Conservation (phyloP, 2,888 invertebrate species). For the Latheticus oryzae region DNA sequence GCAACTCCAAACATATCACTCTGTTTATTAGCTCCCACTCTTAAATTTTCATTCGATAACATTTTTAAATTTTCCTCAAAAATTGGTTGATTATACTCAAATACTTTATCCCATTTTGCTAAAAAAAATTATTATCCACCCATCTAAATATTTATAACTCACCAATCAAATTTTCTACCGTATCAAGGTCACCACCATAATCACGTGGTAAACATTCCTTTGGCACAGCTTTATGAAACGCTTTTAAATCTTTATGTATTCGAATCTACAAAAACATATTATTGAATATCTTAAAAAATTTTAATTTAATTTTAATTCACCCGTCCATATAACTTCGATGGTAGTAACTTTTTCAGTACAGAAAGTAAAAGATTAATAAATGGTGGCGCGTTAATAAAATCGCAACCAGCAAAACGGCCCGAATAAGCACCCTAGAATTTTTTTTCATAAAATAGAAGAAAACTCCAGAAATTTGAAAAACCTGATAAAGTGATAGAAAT, state of each 20-base stretch:
- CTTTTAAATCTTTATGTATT: constrained; percentile 40
- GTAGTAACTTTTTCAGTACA: constrained; percentile 29
- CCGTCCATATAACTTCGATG: constrained; percentile 31
- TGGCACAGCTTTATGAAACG: constrained; percentile 39
- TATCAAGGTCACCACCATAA: constrained; percentile 39
- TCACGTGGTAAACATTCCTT: constrained; percentile 38
- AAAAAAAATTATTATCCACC: background rate
- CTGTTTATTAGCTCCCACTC: constrained; percentile 8
- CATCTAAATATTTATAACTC: no score
- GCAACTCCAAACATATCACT: constrained; percentile 26
- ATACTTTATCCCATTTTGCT: constrained; percentile 36
- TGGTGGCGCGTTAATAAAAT: constrained; percentile 38
- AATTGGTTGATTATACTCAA: constrained; percentile 29
- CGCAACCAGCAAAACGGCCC: constrained; percentile 34
- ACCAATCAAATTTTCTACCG: constrained; percentile 71
- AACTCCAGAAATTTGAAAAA: no score
- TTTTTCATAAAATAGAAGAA: background rate
- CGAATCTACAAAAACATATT: constrained; percentile 33
- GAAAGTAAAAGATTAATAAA: constrained; percentile 32
- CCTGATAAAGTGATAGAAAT: constrained; percentile 36
- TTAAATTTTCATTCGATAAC: constrained; percentile 25
- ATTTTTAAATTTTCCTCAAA: constrained; percentile 27
- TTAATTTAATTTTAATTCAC: constrained; percentile 20
- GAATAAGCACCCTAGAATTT: constrained; percentile 35
- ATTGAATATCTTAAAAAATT: no score